Evolutionary conservation across 1,140 invertebrate genomes (phyloP), one percentile per base, ranked within the genome.

Genomic region (Pseudobourletiella spinata): DNA sequence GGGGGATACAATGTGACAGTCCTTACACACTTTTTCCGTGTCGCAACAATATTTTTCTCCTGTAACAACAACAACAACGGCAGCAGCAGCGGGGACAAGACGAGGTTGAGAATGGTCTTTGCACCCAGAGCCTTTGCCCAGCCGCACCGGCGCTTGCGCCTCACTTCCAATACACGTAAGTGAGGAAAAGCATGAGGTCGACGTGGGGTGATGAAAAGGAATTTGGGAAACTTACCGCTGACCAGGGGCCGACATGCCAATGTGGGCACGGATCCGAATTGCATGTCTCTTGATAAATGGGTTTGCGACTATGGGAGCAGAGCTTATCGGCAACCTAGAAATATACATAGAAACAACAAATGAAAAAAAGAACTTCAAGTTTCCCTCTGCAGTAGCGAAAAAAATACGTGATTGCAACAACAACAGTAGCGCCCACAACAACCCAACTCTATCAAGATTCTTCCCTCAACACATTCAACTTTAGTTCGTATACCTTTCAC

Each of bases 201-300:
- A n/a, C n/a, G n/a, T n/a, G n/a, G n/a, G n/a, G n/a, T n/a, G n/a
- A n/a, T n/a, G n/a, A n/a, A n/a, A n/a, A n/a, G n/a, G n/a, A 39
- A 39, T 11, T 48, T n/a, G 16, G 56, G 6, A 32, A 68, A 80
- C 84, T 86, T 81, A 93, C 90, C 74, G 86, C 83, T 61, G 88
- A 89, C 90, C 90, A 94, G 54, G 84, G 81, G 42, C 86, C 84
- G 32, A 84, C 82, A 64, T 88, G 79, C 91, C 91, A 95, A 69
- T 82, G 82, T 26, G 90, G 86, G 76, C 91, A 95, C 28, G 86
- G 83, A 60, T 87, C 81, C 32, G 83, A 80, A 73, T 89, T 91
- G 76, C 91, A 95, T 16, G 81, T 79, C 73, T 91, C 87, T 70
- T 88, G 81, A 59, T 81, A 81, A 54, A 82, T 78, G n/a, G 89